Percentiles rank a stretch among this genome's conserved stretches.
Evolutionary conservation across 2,888 invertebrate species (phyloP).

Genomic region (Ectropis crepuscularia): DNA sequence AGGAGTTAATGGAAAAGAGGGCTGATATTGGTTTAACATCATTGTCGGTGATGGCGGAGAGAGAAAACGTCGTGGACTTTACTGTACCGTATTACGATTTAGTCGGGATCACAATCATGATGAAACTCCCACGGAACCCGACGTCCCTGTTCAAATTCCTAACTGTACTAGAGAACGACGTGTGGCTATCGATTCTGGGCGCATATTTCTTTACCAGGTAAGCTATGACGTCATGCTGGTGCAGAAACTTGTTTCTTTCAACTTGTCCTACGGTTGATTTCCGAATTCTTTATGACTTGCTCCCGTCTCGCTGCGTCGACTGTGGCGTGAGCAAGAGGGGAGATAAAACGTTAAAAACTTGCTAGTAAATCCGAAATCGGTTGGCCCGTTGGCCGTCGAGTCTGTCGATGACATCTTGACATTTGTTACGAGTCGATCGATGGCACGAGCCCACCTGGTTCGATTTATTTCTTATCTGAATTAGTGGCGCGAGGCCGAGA

Average conservation of each 20-base stretch:
- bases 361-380: constrained; percentile 31
- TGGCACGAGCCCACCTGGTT: constrained; percentile 58
- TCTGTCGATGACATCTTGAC: constrained; percentile 55
- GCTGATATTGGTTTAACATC: constrained; percentile 98
- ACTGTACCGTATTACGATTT: constrained; percentile 99
- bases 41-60: constrained; percentile 98
- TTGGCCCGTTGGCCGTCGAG: constrained; percentile 27
- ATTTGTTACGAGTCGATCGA: constrained; percentile 58
- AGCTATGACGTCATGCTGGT: constrained; percentile 53
- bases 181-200: constrained; percentile 98
- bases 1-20: constrained; percentile 91
- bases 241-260: constrained; percentile 55
- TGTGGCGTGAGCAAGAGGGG: constrained; percentile 34
- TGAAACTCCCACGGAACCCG: constrained; percentile 94
- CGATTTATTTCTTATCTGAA: constrained; percentile 74
- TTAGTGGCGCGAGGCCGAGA: constrained; percentile 63
- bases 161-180: constrained; percentile 97
- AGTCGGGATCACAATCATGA: constrained; percentile 98
- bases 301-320: constrained; percentile 43
- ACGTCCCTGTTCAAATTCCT: constrained; percentile 98
- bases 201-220: constrained; percentile 97
- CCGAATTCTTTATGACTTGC: constrained; percentile 50
- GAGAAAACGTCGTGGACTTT: constrained; percentile 98
- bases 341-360: constrained; percentile 5
- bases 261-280: constrained; percentile 46